Evolutionary conservation across 1,140 invertebrate genomes (phyloP).

Genomic region (Drosophila sulfurigaster): DNA sequence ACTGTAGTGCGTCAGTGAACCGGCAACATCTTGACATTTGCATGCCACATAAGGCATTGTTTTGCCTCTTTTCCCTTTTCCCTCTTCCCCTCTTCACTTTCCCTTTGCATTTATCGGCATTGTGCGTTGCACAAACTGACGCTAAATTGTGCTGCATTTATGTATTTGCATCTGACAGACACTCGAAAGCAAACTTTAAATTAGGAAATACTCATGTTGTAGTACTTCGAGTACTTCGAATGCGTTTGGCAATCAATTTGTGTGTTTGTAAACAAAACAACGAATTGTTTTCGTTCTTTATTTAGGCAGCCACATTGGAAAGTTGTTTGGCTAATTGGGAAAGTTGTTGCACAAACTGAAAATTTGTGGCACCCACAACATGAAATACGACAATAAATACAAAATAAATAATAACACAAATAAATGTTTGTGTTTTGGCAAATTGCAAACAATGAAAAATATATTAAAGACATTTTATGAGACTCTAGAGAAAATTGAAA

Average conservation of each 20-base stretch:
- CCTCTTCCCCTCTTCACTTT: neutral
- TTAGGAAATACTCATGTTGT: conserved; percentile 32
- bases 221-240: conserved; percentile 22
- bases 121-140: conserved; percentile 25
- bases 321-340: conserved; percentile 26
- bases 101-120: neutral
- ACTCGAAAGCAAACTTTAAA: conserved; percentile 40
- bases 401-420: conserved; percentile 1
- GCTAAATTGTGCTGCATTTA: conserved; percentile 59
- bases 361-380: neutral
- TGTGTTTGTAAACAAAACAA: conserved; percentile 54
- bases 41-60: conserved; percentile 47
- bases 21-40: conserved; percentile 71
- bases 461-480: neutral
- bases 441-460: neutral
- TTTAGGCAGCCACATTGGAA: conserved; percentile 17
- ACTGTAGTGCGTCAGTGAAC: conserved; percentile 49
- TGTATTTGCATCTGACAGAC: conserved; percentile 40
- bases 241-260: conserved; percentile 46
- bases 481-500: neutral
- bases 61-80: neutral
- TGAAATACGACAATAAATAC: neutral
- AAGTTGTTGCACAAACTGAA: conserved; percentile 7
- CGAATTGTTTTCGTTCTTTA: conserved; percentile 18
- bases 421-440: neutral